Base-by-base conservation (phyloP, 2,797 vertebrate species). In the Ctenosaura bakeri region DNA sequence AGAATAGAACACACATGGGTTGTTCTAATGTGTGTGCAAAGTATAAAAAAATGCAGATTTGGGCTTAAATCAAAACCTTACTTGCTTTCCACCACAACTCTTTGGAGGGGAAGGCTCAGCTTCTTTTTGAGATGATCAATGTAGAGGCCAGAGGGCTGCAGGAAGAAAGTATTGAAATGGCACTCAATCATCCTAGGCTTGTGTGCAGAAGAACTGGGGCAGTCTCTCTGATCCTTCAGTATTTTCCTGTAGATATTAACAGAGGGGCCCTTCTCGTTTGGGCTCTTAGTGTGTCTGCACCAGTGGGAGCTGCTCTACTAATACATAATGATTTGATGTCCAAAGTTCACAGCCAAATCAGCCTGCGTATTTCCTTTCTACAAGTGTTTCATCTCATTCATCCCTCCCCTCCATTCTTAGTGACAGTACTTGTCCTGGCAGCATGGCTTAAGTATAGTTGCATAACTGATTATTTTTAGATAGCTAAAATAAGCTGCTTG, bases 401-500 rank as follows among this genome's bases (percentile, higher is more conserved):
- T 54, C 62, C 80, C 73, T 64, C 81, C 0, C 24, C 73, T 16
- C 0, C 82, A 16, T 90, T 50, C 88, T 77, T 84, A 26, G 64
- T 78, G 81, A 80, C 76, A 35, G 88, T 42, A n/a, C 93, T 91
- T 1, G 0, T 77, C 71, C 35, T 0, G 86, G 90, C 87, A 74
- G 3, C 0, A 0, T 42, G 91, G 87, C 86, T 94, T 92, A 79
- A 92, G 85, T 14, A 0, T 14, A 46, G n/a, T 92, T 94, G 88
- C 83, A 59, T 92, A 90, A 87, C 42, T 86, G 83, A 14, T 95
- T 96, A 94, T 94, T 95, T 97, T 96, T 94, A 96, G 95, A 91
- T 62, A 89, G 93, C 79, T 90, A 89, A 95, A 94, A 90, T 92
- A 92, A 94, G 92, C 90, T 10, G 77, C 69, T 94, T 79, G 52